Evolutionary conservation across 2,888 invertebrate species (phyloP).

Genomic region (Thalpophila matura): DNA sequence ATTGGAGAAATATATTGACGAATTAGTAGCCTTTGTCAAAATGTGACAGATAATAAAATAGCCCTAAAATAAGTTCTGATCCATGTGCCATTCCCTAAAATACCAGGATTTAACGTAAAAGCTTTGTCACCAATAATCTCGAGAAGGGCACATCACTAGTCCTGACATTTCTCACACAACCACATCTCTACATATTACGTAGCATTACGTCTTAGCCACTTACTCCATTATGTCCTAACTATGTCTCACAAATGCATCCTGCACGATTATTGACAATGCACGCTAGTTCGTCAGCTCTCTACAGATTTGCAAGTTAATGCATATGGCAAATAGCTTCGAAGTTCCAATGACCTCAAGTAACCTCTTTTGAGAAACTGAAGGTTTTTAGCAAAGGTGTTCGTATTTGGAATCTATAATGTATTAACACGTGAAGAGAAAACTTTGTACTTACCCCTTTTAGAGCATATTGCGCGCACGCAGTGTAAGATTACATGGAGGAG

Average conservation of each 20-base stretch:
- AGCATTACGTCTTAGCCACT: conserved; percentile 25
- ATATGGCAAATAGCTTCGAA: conserved; percentile 29
- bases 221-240: conserved; percentile 37
- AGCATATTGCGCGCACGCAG: too few species aligned
- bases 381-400: neutral
- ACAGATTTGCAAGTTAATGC: conserved; percentile 56
- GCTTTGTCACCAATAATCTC: too few species aligned
- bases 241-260: conserved; percentile 36
- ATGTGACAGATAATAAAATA: too few species aligned
- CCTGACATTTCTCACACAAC: neutral
- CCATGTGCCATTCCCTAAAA: too few species aligned
- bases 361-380: neutral
- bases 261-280: conserved; percentile 39
- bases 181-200: neutral
- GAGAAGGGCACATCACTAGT: neutral
- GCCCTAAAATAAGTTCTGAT: too few species aligned
- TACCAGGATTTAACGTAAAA: too few species aligned
- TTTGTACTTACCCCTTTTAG: too few species aligned
- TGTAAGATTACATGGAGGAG: too few species aligned
- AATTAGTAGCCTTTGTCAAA: too few species aligned
- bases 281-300: conserved; percentile 21
- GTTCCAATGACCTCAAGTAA: conserved; percentile 36
- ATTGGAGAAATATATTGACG: too few species aligned
- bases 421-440: too few species aligned
- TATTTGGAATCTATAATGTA: conserved; percentile 10